Conservation (phyloP, 2,113 vertebrate species). For the Misgurnus mizolepis region DNA sequence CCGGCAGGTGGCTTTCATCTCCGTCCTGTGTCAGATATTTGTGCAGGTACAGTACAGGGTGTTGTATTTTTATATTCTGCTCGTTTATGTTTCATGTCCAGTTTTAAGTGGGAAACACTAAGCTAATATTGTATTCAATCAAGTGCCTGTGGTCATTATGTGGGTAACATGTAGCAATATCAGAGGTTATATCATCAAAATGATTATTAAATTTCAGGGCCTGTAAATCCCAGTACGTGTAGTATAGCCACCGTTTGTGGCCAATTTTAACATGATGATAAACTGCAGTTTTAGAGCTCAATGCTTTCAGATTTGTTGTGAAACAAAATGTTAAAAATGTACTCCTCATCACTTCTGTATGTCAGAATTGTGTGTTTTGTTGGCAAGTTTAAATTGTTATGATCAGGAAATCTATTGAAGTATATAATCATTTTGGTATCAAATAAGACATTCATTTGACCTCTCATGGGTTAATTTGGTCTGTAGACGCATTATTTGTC, state of each 20-base stretch:
- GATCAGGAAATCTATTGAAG: too few species aligned
- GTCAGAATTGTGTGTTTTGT: too few species aligned
- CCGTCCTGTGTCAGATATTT: not conserved
- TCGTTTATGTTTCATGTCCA: not conserved
- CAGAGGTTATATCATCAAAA: constrained; percentile 49
- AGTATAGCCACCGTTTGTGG: not conserved
- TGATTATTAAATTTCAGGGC: not conserved
- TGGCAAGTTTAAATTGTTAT: too few species aligned
- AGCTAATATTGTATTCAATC: constrained; percentile 25
- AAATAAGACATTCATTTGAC: too few species aligned
- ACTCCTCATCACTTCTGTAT: too few species aligned
- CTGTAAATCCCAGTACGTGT: not conserved
- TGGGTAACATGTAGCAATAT: constrained; percentile 58
- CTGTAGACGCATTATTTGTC: too few species aligned
- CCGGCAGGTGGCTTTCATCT: not conserved
- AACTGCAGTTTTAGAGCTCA: too few species aligned
- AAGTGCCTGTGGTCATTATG: constrained; percentile 32
- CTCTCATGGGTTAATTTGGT: too few species aligned
- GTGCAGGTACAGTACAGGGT: not conserved
- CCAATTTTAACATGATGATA: too few species aligned
- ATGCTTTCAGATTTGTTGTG: too few species aligned
- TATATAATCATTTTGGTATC: too few species aligned
- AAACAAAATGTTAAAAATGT: not conserved
- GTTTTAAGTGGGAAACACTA: not conserved
- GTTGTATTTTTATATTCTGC: not conserved